Evolutionary conservation across 2,113 vertebrate genomes (phyloP), one percentile per base, ranked within the genome.

Genomic region (Pogona vitticeps): DNA sequence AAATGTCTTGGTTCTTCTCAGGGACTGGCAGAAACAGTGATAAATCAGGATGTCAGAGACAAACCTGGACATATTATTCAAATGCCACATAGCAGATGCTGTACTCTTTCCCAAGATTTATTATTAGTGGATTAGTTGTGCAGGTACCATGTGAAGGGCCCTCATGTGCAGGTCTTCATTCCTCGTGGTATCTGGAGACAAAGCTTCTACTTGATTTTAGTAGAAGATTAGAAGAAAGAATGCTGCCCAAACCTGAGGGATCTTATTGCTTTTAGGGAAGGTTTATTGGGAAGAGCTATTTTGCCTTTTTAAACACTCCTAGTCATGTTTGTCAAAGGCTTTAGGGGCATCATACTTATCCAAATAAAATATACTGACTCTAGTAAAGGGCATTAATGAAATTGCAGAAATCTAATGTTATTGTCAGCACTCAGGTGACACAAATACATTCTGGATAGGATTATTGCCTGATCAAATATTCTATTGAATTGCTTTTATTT

Each of bases 401-500:
- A 92, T 91, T 86, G 81, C 13, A 40, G 80, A 73, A 26, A 86
- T 82, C 33, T 90, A 85, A 84, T 63, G 87, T 3, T 78, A 59
- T 6, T 67, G 13, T 84, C 7, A 91, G 70, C 42, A 86, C 14
- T 82, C 36, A 88, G 63, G 1, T 91, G 76, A 91, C 94, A 91
- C 75, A 94, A 90, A 80, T 58, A 28, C 3, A 26, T 61, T 91
- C 91, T 92, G 88, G 10, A 78, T 92, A 79, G 93, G 67, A 83
- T 94, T 94, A 88, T 90, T 52, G 6, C 76, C 89, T 79, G 68
- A 93, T 94, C 86, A 90, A 20, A 71, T 91, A 23, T 88, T 90
- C 84, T 88, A 84, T 91, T 92, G 33, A 92, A 90, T 90, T 92
- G 77, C 71, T 86, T 92, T 92, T 80, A 76, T 52, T 88, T 95